Evolutionary conservation across 2,888 invertebrate species (phyloP), one percentile per base, ranked within the genome.

Genomic region (Cantharis flavilabris): DNA sequence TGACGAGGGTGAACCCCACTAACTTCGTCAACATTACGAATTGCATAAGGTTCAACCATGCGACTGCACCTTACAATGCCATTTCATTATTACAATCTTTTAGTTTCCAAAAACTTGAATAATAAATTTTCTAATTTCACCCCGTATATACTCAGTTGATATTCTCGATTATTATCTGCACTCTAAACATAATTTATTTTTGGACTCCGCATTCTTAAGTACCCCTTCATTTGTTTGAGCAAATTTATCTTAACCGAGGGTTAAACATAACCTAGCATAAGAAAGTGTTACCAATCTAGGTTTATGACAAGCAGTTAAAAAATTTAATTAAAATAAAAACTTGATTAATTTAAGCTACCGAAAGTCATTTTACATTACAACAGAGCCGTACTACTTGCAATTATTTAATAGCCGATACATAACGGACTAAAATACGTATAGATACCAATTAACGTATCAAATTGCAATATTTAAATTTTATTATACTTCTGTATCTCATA

Each of bases 1-100:
- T 77, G 78, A 33, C 33, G n/a, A 49, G 80, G 76, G 76, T 70
- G 70, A 76, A 69, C 67, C 71, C 18, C 69, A 71, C 63, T 73
- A 76, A 76, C 73, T 76, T 76, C 73, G 70, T 73, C 73, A 73
- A 73, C 73, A 63, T 76, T 49, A 65, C 76, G 62, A 72, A 72
- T 72, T 76, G 49, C 49, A 49, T 72, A 72, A 67, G 72, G 72
- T 72, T 76, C 72, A 72, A 30, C 63, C 64, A 72, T 69, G 76
- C 70, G 72, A 49, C 72, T 72, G 69, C 72, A 49, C 49, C 49
- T 72, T 71, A 72, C 72, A 72, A 72, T 49, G 49, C 49, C 49
- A 49, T 49, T 49, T 49, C 49, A 49, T 49, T 49, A 49, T 49
- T 49, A n/a, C 49, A n/a, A 13, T 33, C 33, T 33, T 13, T 13